Conservation (phyloP, 35 echinoderm and acorn worm genomes). For the Acanthaster planci region DNA sequence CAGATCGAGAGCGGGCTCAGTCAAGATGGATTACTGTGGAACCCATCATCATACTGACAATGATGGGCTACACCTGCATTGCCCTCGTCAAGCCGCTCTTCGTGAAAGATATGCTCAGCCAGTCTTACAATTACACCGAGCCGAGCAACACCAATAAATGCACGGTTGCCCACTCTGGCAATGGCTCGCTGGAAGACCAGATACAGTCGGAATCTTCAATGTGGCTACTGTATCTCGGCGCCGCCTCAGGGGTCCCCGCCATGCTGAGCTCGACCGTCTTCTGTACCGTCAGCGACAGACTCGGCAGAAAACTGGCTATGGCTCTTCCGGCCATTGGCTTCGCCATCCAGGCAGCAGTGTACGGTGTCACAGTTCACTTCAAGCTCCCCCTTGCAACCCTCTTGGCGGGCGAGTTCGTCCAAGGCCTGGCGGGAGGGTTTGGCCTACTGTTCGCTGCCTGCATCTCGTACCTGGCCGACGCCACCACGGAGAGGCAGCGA, state of each 20-base stretch:
- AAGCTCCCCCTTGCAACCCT: slow-evolving; percentile 40
- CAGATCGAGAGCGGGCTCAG: slow-evolving; percentile 28
- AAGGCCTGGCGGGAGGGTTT: slow-evolving; percentile 53
- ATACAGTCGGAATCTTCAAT: slow-evolving; percentile 47
- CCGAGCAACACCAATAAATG: not conserved
- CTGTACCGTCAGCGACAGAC: slow-evolving; percentile 45
- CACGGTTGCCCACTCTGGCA: not conserved
- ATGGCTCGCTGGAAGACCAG: slow-evolving; percentile 19
- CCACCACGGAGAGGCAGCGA: slow-evolving; percentile 25
- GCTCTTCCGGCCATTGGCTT: slow-evolving; percentile 42
- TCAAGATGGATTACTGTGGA: slow-evolving; percentile 57
- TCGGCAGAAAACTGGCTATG: slow-evolving; percentile 52
- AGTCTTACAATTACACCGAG: slow-evolving; percentile 29
- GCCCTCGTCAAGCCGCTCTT: slow-evolving; percentile 34
- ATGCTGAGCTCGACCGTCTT: slow-evolving; percentile 41
- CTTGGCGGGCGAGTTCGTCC: slow-evolving; percentile 30
- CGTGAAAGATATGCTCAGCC: slow-evolving; percentile 36
- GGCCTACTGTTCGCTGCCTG: slow-evolving; percentile 45
- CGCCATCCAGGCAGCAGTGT: slow-evolving; percentile 39
- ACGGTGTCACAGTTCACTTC: slow-evolving; percentile 23
- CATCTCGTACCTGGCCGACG: slow-evolving; percentile 49
- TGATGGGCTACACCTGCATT: slow-evolving; percentile 15
- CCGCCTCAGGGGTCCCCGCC: slow-evolving; percentile 34
- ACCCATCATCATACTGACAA: slow-evolving; percentile 32
- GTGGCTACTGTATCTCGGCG: slow-evolving; percentile 52